Percentiles rank a stretch among this genome's conserved stretches.
Evolutionary conservation across 2,113 vertebrate genomes (phyloP).

Genomic region (Melanerpes aurifrons): DNA sequence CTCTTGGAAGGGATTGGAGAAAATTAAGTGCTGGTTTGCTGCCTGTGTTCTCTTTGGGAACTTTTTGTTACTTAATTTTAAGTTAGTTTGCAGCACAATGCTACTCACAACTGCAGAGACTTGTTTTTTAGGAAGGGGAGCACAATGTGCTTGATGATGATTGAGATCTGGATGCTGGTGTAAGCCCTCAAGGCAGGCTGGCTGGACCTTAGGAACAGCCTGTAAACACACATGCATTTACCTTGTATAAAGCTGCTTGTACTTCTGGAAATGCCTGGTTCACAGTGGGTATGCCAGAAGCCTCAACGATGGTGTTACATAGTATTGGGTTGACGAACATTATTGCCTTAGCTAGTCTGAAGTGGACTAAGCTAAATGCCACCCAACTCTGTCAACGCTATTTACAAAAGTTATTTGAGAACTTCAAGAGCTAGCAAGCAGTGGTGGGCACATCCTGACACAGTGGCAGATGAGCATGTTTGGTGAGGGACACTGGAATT

Average conservation of each 20-base stretch:
- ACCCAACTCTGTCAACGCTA: background rate
- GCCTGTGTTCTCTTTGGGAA: slow-evolving; percentile 61
- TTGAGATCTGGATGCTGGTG: background rate
- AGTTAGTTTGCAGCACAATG: background rate
- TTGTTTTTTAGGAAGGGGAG: background rate
- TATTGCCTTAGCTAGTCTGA: slow-evolving; percentile 6
- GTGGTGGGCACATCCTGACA: background rate
- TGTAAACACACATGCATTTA: background rate
- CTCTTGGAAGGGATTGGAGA: slow-evolving; percentile 37
- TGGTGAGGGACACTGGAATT: background rate
- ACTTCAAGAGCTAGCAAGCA: background rate
- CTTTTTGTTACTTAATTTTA: slow-evolving; percentile 58
- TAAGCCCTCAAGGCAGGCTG: background rate
- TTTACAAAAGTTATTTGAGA: slow-evolving; percentile 39
- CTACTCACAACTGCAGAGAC: background rate
- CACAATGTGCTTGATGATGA: background rate
- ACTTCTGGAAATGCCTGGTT: background rate
- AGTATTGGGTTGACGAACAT: background rate
- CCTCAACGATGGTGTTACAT: background rate
- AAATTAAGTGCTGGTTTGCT: slow-evolving; percentile 62
- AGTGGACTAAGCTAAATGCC: background rate
- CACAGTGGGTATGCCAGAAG: background rate
- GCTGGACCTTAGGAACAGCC: background rate
- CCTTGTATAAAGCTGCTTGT: background rate
- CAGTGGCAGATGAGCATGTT: background rate